A percentile compares a stretch with the other conserved stretches of the same genome.
Evolutionary conservation across 1,140 invertebrate genomes (phyloP).

Genomic region (Harlomillsia oculata): DNA sequence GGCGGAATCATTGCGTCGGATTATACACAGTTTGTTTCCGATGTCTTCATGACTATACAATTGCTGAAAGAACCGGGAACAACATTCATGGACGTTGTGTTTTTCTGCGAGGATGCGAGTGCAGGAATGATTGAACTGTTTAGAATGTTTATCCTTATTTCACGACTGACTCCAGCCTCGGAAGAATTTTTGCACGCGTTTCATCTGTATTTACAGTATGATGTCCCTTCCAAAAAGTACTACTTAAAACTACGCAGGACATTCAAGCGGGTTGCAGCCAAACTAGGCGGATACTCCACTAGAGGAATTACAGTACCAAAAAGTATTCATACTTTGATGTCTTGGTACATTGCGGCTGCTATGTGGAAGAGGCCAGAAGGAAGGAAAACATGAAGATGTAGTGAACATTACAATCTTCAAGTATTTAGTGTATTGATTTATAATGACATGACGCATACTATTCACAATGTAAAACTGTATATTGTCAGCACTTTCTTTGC

Average conservation of each 20-base stretch:
- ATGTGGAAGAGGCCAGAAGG: conserved; percentile 10
- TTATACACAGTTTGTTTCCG: conserved; percentile 10
- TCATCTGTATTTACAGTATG: conserved; percentile 8
- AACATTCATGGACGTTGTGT: conserved; percentile 7
- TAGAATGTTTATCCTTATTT: conserved; percentile 7
- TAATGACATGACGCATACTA: too few species aligned
- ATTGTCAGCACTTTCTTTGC: too few species aligned
- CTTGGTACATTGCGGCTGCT: conserved; percentile 7
- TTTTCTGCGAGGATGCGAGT: conserved; percentile 7
- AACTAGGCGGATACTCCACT: conserved; percentile 8
- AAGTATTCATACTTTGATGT: conserved; percentile 1
- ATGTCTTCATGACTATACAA: conserved; percentile 16
- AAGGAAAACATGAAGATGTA: neutral
- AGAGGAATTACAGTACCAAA: neutral
- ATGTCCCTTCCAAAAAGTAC: conserved; percentile 9
- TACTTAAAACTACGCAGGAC: conserved; percentile 1
- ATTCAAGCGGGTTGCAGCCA: conserved; percentile 7
- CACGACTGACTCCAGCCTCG: neutral
- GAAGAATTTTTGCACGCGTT: conserved; percentile 1
- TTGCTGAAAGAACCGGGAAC: conserved; percentile 1
- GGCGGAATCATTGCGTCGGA: conserved; percentile 9
- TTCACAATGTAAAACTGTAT: too few species aligned
- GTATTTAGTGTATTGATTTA: too few species aligned
- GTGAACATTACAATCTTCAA: too few species aligned
- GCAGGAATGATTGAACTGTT: conserved; percentile 10